Conservation (phyloP, 2,113 vertebrate species). For the Proteles cristata region DNA sequence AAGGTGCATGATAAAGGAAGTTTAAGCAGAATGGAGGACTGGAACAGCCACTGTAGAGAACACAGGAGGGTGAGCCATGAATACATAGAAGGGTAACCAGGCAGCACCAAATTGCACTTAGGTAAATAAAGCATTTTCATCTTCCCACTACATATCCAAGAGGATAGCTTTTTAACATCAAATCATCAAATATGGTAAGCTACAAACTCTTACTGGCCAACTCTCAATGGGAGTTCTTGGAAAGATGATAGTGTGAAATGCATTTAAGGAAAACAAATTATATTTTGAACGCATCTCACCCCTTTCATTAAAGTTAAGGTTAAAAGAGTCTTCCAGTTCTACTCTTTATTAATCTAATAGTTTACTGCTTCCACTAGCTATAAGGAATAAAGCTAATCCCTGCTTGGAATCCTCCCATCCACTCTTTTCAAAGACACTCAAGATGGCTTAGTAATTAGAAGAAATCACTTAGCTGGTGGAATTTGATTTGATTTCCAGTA, state of each 20-base stretch:
- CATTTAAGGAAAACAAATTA: not conserved
- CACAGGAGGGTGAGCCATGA: not conserved
- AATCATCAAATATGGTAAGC: not conserved
- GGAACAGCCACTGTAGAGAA: not conserved
- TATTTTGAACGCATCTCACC: not conserved
- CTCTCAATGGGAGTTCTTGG: not conserved
- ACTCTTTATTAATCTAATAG: not conserved
- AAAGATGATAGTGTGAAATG: not conserved
- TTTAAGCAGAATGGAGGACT: not conserved
- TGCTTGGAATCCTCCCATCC: not conserved
- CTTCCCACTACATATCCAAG: not conserved
- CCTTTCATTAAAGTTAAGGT: not conserved
- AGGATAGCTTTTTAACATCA: not conserved
- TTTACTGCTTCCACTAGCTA: not conserved
- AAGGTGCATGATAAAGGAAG: not conserved
- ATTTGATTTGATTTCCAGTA: slow-evolving; percentile 53
- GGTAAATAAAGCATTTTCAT: not conserved
- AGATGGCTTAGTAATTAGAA: slow-evolving; percentile 22
- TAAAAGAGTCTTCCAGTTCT: not conserved
- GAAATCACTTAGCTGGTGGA: slow-evolving; percentile 24
- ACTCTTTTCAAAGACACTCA: slow-evolving; percentile 18
- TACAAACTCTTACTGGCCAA: not conserved
- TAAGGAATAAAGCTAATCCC: not conserved
- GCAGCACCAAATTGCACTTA: not conserved
- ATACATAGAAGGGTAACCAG: not conserved